Evolutionary conservation across 2,888 invertebrate species (phyloP).

Genomic region (Hypolimnas misippus): DNA sequence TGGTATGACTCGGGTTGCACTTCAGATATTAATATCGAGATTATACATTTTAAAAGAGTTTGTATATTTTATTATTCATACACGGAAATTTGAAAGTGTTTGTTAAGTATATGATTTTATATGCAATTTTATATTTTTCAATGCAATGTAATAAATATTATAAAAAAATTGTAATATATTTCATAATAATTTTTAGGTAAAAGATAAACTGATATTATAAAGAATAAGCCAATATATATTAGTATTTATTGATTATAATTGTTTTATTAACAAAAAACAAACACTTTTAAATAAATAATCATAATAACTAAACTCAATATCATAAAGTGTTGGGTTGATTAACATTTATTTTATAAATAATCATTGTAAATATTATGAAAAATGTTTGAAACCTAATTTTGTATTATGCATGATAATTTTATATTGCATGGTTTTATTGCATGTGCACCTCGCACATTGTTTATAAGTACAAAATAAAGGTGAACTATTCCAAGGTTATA

Average conservation of each 20-base stretch:
- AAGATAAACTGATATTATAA: too few relatives aligned
- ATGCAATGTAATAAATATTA: too few relatives aligned
- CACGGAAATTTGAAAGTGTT: constrained; percentile 17
- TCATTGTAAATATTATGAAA: constrained; percentile 29
- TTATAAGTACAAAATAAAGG: constrained; percentile 9
- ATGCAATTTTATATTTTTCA: background rate
- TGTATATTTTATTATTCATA: constrained; percentile 8
- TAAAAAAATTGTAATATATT: too few relatives aligned
- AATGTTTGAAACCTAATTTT: constrained; percentile 6
- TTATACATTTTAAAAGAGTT: too few relatives aligned
- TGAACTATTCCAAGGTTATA: constrained; percentile 12
- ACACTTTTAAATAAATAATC: constrained; percentile 9
- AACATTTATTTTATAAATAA: constrained; percentile 14
- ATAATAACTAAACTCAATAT: constrained; percentile 29
- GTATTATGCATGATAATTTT: constrained; percentile 20
- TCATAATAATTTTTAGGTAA: background rate
- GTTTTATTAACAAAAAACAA: background rate
- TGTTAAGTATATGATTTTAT: background rate
- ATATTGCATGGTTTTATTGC: constrained; percentile 35
- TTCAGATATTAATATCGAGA: constrained; percentile 15
- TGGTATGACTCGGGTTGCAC: constrained; percentile 18
- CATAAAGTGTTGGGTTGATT: constrained; percentile 37
- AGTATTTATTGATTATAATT: background rate
- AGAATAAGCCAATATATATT: too few relatives aligned
- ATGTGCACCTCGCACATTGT: constrained; percentile 35